These are phyloP conservation scores for Sylvilagus floridanus DNA, from an alignment of 2,797 vertebrate species.

Conservation along the genomic window DNA sequence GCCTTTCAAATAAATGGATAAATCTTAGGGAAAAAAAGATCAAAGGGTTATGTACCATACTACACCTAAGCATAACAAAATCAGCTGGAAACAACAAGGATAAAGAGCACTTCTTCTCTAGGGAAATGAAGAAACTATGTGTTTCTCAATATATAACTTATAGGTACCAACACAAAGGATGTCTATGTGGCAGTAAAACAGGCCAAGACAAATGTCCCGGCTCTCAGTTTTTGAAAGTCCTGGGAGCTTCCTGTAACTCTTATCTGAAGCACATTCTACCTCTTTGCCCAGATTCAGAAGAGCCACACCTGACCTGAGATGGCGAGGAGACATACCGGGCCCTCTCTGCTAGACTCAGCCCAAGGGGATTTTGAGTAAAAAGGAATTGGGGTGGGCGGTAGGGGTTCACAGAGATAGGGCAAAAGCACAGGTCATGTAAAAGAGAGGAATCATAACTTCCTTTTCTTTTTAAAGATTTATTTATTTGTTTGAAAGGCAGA, in stretches of 20 bases:
- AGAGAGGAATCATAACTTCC: neutral
- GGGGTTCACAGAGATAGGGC: neutral
- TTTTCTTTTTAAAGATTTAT: neutral
- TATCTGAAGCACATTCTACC: neutral
- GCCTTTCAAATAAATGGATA: too few species aligned
- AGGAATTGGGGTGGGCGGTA: neutral
- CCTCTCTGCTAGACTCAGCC: neutral
- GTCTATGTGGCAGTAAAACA: neutral
- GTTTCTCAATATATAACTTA: neutral
- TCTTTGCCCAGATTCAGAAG: neutral
- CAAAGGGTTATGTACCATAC: neutral
- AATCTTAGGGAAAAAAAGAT: too few species aligned
- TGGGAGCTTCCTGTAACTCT: neutral
- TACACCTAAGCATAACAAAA: slow-evolving; percentile 6
- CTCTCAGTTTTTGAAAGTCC: neutral
- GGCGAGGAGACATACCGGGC: neutral
- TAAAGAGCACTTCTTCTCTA: neutral
- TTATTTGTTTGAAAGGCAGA: too few species aligned
- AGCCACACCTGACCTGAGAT: neutral
- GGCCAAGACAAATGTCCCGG: neutral
- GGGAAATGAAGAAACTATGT: neutral
- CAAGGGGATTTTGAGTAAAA: neutral
- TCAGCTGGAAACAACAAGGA: neutral
- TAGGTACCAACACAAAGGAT: neutral
- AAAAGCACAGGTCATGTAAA: neutral